These are phyloP conservation scores for Aquatica leii DNA, from an alignment of 2,888 invertebrate species.

Conservation along the genomic window DNA sequence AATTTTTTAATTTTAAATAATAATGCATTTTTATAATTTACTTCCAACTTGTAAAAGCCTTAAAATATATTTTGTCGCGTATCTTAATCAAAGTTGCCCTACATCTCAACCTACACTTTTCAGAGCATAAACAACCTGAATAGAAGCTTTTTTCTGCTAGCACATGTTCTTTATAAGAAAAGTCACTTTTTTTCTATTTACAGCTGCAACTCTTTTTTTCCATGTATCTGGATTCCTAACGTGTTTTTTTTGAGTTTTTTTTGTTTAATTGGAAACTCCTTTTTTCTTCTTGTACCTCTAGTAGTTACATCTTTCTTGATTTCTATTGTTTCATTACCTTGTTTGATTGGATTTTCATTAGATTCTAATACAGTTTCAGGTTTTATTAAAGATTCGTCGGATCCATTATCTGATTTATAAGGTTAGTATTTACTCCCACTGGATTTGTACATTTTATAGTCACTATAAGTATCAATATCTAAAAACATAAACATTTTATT, in stretches of 20 bases:
- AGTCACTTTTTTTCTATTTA: no score
- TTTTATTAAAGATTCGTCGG: no score
- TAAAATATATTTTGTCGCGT: no score
- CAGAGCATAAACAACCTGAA: not conserved
- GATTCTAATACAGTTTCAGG: no score
- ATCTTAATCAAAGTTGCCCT: not conserved
- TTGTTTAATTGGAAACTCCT: not conserved
- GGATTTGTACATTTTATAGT: not conserved
- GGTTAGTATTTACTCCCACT: no score
- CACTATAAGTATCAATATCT: not conserved
- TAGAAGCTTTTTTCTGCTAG: not conserved
- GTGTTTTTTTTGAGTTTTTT: not conserved
- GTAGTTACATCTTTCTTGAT: no score
- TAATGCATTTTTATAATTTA: conserved; percentile 8
- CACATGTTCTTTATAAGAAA: conserved; percentile 2
- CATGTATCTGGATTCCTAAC: not conserved
- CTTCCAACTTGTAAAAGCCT: no score
- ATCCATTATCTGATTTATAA: no score
- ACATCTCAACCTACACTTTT: no score
- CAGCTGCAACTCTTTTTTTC: not conserved
- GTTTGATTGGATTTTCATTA: no score
- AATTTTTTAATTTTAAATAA: not conserved
- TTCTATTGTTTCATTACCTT: no score
- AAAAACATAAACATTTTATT: not conserved
- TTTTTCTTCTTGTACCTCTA: no score